Conservation (phyloP, 1,140 invertebrate genomes). For the Drosophila bocqueti region DNA sequence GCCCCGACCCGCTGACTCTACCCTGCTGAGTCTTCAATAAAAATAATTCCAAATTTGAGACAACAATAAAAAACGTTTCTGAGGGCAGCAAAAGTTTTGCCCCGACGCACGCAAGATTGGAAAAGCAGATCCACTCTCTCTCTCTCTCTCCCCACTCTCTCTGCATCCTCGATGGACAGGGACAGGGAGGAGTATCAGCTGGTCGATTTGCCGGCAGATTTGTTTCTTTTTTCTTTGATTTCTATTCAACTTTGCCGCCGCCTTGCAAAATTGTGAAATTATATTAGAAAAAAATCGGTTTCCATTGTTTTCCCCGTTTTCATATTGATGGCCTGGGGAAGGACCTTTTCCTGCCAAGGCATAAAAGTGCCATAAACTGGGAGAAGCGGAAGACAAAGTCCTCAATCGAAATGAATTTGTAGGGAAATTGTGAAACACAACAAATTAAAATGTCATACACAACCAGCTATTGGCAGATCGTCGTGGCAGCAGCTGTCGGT, state of each 20-base stretch:
- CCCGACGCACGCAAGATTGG: conserved; percentile 25
- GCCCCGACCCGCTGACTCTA: background rate
- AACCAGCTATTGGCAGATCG: conserved; percentile 7
- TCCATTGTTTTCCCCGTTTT: conserved; percentile 59
- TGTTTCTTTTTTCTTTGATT: conserved; percentile 20
- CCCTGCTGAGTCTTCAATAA: conserved; percentile 54
- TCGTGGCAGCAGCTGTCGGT: background rate
- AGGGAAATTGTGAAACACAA: conserved; percentile 58
- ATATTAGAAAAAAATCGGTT: conserved; percentile 59
- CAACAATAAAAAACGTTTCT: conserved; percentile 66
- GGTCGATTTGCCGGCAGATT: conserved; percentile 10
- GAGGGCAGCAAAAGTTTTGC: conserved; percentile 18
- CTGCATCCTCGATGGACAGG: background rate
- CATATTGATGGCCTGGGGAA: conserved; percentile 21
- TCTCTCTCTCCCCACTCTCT: background rate
- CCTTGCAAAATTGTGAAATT: conserved; percentile 59
- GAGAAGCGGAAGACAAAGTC: background rate
- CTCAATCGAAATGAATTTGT: conserved; percentile 45
- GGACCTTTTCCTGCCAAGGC: conserved; percentile 25
- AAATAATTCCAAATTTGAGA: conserved; percentile 78
- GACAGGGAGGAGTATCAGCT: conserved; percentile 16
- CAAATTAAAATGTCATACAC: conserved; percentile 65
- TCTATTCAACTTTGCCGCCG: conserved; percentile 1
- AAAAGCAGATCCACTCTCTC: conserved; percentile 12
- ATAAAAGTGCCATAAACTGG: conserved; percentile 34